Evolutionary conservation across 2,113 vertebrate genomes (phyloP).

Genomic region (Melanostigma gelatinosum): DNA sequence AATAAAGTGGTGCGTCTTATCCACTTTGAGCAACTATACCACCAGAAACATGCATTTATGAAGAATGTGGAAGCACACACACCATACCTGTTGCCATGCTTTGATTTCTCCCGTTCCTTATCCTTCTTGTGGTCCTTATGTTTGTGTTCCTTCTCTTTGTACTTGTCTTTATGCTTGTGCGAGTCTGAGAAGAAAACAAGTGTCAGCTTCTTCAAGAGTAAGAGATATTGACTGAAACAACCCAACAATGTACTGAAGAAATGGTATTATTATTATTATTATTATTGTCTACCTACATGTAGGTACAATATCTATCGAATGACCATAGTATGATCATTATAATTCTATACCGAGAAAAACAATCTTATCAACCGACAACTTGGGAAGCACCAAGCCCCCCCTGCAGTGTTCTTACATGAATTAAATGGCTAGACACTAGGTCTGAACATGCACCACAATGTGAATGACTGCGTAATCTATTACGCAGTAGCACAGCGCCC

Average conservation of each 20-base stretch:
- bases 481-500: constrained; percentile 44
- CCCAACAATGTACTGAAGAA: neutral
- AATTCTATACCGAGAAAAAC: neutral
- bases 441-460: neutral
- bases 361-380: neutral
- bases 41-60: constrained; percentile 19
- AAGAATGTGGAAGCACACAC: neutral
- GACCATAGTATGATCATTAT: too few relatives aligned
- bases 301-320: neutral
- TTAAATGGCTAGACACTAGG: neutral
- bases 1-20: neutral
- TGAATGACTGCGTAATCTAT: neutral
- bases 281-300: neutral
- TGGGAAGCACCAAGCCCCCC: neutral
- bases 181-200: constrained; percentile 85
- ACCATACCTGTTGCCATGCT: constrained; percentile 94
- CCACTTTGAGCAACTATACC: neutral
- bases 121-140: constrained; percentile 99
- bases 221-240: neutral
- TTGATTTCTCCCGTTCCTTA: constrained; percentile 94
- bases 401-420: neutral
- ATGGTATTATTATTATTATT: neutral
- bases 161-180: constrained; percentile 97
- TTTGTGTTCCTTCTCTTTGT: constrained; percentile 97
- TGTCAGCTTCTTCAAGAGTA: neutral